Percentiles rank a stretch among this genome's conserved stretches.
phyloP scores from a whole-genome alignment of 2,888 invertebrate species.

The Nasonovia ribisnigri region DNA sequence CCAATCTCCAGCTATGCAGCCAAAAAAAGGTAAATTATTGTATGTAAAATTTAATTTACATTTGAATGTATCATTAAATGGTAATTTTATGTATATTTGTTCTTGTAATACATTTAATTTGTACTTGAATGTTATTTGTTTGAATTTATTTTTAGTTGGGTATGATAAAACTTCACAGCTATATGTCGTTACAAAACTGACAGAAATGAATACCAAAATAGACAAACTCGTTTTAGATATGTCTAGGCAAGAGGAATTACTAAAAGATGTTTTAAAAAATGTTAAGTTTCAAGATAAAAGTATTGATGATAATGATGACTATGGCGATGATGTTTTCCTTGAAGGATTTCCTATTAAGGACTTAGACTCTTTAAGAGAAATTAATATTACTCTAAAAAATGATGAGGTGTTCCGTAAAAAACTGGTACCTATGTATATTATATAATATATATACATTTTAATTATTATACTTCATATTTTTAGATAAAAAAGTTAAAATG shows the following conservation, averaged over 20 bases:
- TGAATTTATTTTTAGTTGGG: not conserved
- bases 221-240: not conserved
- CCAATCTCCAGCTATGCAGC: not conserved
- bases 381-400: not conserved
- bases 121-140: not conserved
- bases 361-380: not conserved
- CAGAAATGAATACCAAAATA: not conserved
- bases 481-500: not conserved
- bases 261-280: conserved; percentile 1
- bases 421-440: not conserved
- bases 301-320: not conserved
- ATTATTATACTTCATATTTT: not conserved
- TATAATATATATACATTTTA: not conserved
- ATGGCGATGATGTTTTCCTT: not conserved
- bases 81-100: not conserved
- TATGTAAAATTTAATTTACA: not conserved
- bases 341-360: not conserved
- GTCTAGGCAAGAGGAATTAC: not conserved
- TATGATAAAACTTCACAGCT: conserved; percentile 11
- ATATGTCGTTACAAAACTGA: not conserved
- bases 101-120: not conserved
- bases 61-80: not conserved
- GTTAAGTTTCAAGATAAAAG: not conserved
- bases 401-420: not conserved
- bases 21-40: not conserved